phyloP scores from a whole-genome alignment of 2,888 invertebrate genomes.

The Drosophila birchii region DNA sequence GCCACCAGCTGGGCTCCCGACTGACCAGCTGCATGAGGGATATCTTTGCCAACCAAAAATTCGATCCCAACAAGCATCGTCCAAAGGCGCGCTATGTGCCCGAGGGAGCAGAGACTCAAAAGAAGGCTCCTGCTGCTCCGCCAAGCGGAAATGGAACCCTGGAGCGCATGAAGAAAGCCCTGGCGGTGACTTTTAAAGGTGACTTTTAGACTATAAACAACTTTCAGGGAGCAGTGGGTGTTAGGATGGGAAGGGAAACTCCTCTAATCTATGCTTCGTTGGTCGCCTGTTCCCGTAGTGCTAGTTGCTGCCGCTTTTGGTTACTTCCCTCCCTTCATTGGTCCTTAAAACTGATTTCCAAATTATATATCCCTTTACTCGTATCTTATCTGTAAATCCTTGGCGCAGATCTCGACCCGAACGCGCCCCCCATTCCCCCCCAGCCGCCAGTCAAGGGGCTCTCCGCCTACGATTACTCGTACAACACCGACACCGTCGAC shows the following conservation, averaged over 20 bases:
- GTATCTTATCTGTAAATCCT: conserved; percentile 50
- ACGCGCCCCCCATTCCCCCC: conserved; percentile 86
- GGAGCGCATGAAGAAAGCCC: conserved; percentile 67
- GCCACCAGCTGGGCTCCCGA: conserved; percentile 77
- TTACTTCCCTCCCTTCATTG: conserved; percentile 44
- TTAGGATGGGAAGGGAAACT: conserved; percentile 2
- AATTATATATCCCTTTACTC: conserved; percentile 52
- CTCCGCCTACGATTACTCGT: conserved; percentile 85
- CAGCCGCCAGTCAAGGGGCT: conserved; percentile 88
- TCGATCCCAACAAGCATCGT: conserved; percentile 90
- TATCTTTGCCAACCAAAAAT: conserved; percentile 88
- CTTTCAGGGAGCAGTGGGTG: conserved; percentile 45
- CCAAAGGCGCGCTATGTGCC: conserved; percentile 92
- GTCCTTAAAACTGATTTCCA: conserved; percentile 43
- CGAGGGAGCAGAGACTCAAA: conserved; percentile 78
- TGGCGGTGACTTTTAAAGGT: conserved; percentile 84
- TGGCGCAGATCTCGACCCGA: conserved; percentile 81
- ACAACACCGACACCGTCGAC: conserved; percentile 82
- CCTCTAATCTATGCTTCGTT: conserved; percentile 34
- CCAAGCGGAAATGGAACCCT: conserved; percentile 42
- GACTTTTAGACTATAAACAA: conserved; percentile 17
- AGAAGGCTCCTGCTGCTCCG: background rate
- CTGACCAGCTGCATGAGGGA: conserved; percentile 85
- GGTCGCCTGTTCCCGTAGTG: conserved; percentile 38
- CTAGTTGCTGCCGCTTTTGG: conserved; percentile 33